phyloP scores from a whole-genome alignment of 2,113 vertebrate genomes.

The Hyperopisus bebe region DNA sequence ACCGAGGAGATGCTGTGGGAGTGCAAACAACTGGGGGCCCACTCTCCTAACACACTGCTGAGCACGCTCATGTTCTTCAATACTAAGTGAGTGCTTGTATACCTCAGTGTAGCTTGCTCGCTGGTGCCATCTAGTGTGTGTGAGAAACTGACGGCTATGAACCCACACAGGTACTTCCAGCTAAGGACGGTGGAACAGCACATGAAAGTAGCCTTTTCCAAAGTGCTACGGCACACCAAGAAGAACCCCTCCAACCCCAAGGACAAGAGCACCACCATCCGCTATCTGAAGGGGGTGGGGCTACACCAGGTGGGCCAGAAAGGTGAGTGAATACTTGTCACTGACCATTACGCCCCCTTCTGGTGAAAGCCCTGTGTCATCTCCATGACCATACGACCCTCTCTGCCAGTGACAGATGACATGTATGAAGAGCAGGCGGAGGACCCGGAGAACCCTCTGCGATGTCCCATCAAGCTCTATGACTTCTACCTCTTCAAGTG shows the following conservation, averaged over 20 bases:
- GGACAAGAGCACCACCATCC: conserved; percentile 96
- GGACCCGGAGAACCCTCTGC: conserved; percentile 92
- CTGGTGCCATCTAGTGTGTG: background rate
- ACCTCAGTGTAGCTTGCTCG: background rate
- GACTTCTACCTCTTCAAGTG: conserved; percentile 99
- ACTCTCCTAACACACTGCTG: conserved; percentile 90
- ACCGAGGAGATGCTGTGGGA: conserved; percentile 99
- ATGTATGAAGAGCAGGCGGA: conserved; percentile 94
- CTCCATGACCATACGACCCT: background rate
- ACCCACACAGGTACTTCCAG: conserved; percentile 74
- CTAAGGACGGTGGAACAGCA: conserved; percentile 93
- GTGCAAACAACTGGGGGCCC: conserved; percentile 96
- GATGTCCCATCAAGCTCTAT: conserved; percentile 97
- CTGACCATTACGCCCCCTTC: background rate
- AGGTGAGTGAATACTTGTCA: conserved; percentile 57
- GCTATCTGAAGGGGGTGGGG: conserved; percentile 84
- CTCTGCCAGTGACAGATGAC: conserved; percentile 84
- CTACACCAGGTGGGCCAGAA: conserved; percentile 84
- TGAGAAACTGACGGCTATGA: background rate
- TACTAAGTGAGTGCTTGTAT: conserved; percentile 76
- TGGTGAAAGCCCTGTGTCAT: background rate
- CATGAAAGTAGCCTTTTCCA: conserved; percentile 94
- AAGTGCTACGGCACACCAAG: conserved; percentile 92
- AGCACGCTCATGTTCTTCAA: conserved; percentile 99
- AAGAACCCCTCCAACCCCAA: conserved; percentile 92